Base-by-base conservation (phyloP, 2,888 invertebrate genomes). In the Drosophila tanythrix region DNA sequence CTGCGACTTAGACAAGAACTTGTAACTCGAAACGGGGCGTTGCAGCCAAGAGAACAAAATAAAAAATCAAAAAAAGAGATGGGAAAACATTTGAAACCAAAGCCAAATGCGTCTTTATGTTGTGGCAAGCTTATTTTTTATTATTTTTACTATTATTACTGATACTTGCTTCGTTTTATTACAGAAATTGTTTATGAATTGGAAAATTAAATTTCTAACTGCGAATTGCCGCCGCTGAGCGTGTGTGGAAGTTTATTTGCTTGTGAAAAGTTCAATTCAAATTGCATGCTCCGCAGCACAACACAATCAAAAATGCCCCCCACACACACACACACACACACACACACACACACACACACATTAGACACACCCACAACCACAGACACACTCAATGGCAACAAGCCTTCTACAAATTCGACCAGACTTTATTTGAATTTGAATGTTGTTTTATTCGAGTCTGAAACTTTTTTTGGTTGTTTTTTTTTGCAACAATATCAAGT, bases 121-220 rank as follows among this genome's bases (percentile, higher is more conserved):
- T 80, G 80, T 80, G 80, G 76, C 63, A 70, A 67, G 70, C 31
- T 79, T 70, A 65, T 65, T 62, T 79, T 74, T 70, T 76, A 74
- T 79, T 74, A 62, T 67, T 88, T 73, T 80, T 75, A 77, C 81
- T 86, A 80, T 83, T 83, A 83, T 83, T 83, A 70, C 83, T 68
- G 80, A 73, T 75, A 73, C 83, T 86, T 85, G 74, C 64, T 53
- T 78, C 75, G 70, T 81, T 89, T 89, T 87, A 87, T 87, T 81
- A 74, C 89, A 51, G 36, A 81, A 84, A 88, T 89, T 84, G 84
- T 88, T 84, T 84, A 84, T 89, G 84, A 89, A 84, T 84, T 84
- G 88, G 89, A 84, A 84, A 84, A 85, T 85, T 85, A 89, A 85
- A 89, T 87, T 79, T 88, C 72, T 64, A 70, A 74, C 89, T 74